Evolutionary conservation across 1,140 invertebrate species (phyloP).

Genomic region (Macrocentrus cingulum): DNA sequence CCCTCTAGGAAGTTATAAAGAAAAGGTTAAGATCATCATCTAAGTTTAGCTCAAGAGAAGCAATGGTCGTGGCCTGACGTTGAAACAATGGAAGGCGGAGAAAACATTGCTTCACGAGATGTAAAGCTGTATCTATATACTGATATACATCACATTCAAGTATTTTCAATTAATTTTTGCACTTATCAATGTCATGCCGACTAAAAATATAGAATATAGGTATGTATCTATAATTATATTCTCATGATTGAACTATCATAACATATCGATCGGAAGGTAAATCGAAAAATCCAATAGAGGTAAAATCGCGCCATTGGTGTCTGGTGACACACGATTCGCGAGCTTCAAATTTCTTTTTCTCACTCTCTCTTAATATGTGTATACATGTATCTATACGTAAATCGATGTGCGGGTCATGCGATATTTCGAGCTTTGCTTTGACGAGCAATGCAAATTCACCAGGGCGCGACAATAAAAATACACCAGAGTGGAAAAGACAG

Average conservation of each 20-base stretch:
- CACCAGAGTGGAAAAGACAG: background rate
- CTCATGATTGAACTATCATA: too few species aligned
- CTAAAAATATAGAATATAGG: too few species aligned
- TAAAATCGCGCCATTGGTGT: slow-evolving; percentile 3
- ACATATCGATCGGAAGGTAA: too few species aligned
- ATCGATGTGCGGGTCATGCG: slow-evolving; percentile 2
- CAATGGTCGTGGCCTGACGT: slow-evolving; percentile 2
- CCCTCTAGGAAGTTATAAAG: slow-evolving; percentile 10
- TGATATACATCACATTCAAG: background rate
- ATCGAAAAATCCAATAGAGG: slow-evolving; percentile 13
- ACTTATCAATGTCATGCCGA: too few species aligned
- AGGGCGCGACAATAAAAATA: background rate
- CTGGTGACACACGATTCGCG: slow-evolving; percentile 12
- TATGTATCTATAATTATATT: too few species aligned
- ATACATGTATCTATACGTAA: too few species aligned
- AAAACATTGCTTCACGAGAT: slow-evolving; percentile 31
- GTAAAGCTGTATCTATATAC: slow-evolving; percentile 24
- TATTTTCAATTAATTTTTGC: background rate
- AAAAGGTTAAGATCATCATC: slow-evolving; percentile 14
- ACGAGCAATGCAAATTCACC: background rate
- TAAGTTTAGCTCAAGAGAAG: too few species aligned
- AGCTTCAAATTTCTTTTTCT: background rate
- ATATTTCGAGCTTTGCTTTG: slow-evolving; percentile 12
- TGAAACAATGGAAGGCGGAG: slow-evolving; percentile 30
- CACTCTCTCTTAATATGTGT: too few species aligned